Base-by-base conservation (phyloP, 2,888 invertebrate genomes). In the Corythucha ciliata region DNA sequence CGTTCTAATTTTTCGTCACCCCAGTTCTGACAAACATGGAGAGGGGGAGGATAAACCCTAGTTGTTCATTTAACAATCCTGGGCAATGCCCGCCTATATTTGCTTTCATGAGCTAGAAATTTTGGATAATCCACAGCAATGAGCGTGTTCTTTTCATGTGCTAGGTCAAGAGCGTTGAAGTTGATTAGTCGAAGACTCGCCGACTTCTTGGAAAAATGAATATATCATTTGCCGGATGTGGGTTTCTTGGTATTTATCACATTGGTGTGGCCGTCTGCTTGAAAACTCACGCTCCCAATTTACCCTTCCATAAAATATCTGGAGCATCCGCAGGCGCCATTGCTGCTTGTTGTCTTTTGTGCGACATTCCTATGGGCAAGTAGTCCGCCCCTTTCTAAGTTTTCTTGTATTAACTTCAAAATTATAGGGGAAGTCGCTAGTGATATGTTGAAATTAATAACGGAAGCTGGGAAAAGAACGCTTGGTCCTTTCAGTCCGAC, bases 201-300 rank as follows among this genome's bases (percentile, higher is more conserved):
- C n/a, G n/a, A n/a, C n/a, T n/a, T n/a, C n/a, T n/a, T n/a, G 49
- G 39, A 4, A 41, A 37, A 45, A 81, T 90, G 86, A 90, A 91
- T 80, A 74, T 98, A 66, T 96, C 96, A 59, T 97, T 99, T 69
- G 93, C 97, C 69, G 98, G 98, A 61, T 98, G 98, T 73, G 98
- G 98, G 61, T 98, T 98, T 72, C 76, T 98, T 63, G 97, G 98
- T 63, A 92, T 99, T 65, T 99, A 99, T 72, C 97, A 98, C 73
- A 90, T 97, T 62, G 98, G 98, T 61, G 98, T 97, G 52, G 93
- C 96, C 8, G 90, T 90, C 59, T 97, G 97, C 71, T 86, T 99
- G 67, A 85, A 88, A 66, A 91, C 93, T 72, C 94, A 92, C 73
- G 91, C 91, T 12, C 92, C 93, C 16, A 89, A 93, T 70, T 73